Evolutionary conservation across 1,140 invertebrate genomes (phyloP), one percentile per base, ranked within the genome.

Genomic region (Camponotus floridanus): DNA sequence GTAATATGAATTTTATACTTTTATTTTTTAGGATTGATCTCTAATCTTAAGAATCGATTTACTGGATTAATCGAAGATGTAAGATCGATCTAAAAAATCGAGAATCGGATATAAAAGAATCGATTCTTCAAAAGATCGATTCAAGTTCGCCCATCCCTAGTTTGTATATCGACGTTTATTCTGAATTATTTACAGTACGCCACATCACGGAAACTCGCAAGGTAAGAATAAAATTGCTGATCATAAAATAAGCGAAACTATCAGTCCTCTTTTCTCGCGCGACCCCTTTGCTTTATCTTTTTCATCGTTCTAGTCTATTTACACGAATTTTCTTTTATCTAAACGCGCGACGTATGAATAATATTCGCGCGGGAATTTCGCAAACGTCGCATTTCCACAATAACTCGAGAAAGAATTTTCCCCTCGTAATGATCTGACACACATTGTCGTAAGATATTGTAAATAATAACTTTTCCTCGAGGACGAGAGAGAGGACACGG

Each of bases 251-350:
- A 73, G 39, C 39, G 18, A 18, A n/a, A 70, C 15, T 83, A 62
- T 74, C 68, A 68, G 74, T 83, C 55, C 61, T 62, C 55, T 26
- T 15, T 45, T 39, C n/a, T 51, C 48, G 15, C 68, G 79, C 39
- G 42, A n/a, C 8, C n/a, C 4, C n/a, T 51, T 51, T 15, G 48
- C 48, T 61, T 74, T 74, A 62, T 45, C 39, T 42, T 74, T 26
- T 74, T 57, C 55, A 61, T 62, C 79, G n/a, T 83, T 71, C 79
- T 81, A 81, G 79, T 73, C 79, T 83, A 74, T 74, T 74, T 61
- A 31, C 39, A 39, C 26, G 79, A 70, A 36, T 80, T 70, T 80
- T 57, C 59, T 36, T 42, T 36, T 59, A 57, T 57, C 21, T 57
- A 42, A 76, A 18, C 65, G 36, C 61, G 42, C 48, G 59, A 21